Conservation (phyloP, 2,888 invertebrate species). For the Neocrepidodera transversa region DNA sequence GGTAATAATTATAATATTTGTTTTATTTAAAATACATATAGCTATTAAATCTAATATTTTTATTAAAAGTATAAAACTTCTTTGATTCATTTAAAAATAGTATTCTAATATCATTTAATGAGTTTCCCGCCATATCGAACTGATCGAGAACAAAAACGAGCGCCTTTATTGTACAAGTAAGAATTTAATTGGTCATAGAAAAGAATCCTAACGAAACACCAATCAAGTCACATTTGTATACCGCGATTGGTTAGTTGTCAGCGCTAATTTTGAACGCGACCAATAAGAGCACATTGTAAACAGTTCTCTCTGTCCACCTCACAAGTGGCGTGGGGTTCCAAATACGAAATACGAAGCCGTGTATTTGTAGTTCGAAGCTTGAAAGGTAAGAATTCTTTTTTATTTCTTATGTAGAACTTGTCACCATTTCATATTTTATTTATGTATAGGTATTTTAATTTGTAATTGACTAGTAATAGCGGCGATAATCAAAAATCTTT, state of each 20-base stretch:
- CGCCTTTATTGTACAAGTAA: conserved; percentile 55
- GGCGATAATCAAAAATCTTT: conserved; percentile 42
- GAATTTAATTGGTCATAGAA: conserved; percentile 45
- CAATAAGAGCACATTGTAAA: conserved; percentile 59
- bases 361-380: conserved; percentile 66
- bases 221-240: conserved; percentile 61
- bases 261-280: conserved; percentile 67
- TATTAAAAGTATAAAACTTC: too few species aligned
- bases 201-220: conserved; percentile 66
- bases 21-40: too few species aligned
- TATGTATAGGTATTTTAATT: conserved; percentile 53
- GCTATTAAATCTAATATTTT: too few species aligned
- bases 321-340: conserved; percentile 70
- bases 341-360: conserved; percentile 70
- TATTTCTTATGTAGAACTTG: conserved; percentile 64
- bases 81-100: too few species aligned
- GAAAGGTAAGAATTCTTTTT: conserved; percentile 68
- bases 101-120: background rate
- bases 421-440: conserved; percentile 61
- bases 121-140: conserved; percentile 36
- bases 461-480: conserved; percentile 48
- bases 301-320: conserved; percentile 65
- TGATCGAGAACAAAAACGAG: conserved; percentile 36
- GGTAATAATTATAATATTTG: too few species aligned
- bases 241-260: conserved; percentile 65